Base-by-base conservation (phyloP, 2,888 invertebrate genomes). In the Drosophila engyochracea region DNA sequence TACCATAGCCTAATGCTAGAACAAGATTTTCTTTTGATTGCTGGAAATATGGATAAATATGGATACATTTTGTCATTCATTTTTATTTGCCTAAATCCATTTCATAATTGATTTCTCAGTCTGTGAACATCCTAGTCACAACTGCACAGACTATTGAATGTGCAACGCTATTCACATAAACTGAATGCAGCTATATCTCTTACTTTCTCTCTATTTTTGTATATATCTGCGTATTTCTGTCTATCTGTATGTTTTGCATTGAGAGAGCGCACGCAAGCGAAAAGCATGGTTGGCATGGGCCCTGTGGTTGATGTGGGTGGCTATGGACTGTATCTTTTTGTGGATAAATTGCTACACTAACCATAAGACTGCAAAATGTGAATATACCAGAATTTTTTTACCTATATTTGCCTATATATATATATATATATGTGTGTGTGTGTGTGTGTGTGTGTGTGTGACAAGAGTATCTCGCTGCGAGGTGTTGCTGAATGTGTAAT, bases 341-440 rank as follows among this genome's bases (percentile, higher is more conserved):
- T 83, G 81, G 71, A 88, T 89, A 87, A 83, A 89, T 85, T 88
- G 88, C 85, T 81, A 83, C 76, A 77, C 83, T 89, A 82, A 85
- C 82, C 72, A 74, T 73, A 78, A 80, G 76, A 71, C 82, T 70
- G 79, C 74, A 74, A 82, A 86, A 79, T 81, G 81, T 80, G 83
- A 85, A 82, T 74, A 73, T 69, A 71, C 64, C 72, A 69, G 68
- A 74, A 74, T 65, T 62, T 70, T 60, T 70, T 47, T 16, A 30
- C 4, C 3, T 33, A 31, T 47, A 16, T 47, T 10, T 44, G 4
- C n/a, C 5, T 47, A 28, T 51, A 28, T 28, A 51, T 28, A 3
- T 19, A 28, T 28, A 28, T 10, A 25, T 25, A 4, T 25, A 7
- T 30, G 3, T 25, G 5, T 41, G 1, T 9, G 9, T 25, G 2